A percentile compares a stretch with the other conserved stretches of the same genome.
These are phyloP conservation scores for Cetonia aurata DNA, from an alignment of 2,888 invertebrate genomes.

Conservation along the genomic window DNA sequence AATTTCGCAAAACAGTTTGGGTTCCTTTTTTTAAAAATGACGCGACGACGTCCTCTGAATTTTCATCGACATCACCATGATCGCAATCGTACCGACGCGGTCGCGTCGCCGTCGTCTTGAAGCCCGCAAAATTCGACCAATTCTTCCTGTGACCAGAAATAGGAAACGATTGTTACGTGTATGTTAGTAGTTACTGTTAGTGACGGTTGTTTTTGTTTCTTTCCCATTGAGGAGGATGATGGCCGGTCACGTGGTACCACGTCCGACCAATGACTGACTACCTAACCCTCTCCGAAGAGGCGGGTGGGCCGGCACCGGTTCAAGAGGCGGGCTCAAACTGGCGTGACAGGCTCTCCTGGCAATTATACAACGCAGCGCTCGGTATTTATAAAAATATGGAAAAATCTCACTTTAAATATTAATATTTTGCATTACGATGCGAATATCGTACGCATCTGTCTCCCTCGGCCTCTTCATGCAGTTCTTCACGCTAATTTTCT, in stretches of 20 bases:
- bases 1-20: not conserved
- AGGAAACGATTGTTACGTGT: constrained; percentile 67
- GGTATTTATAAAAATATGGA: constrained; percentile 55
- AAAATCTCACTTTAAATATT: constrained; percentile 48
- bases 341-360: constrained; percentile 63
- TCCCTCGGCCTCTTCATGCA: not conserved
- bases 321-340: constrained; percentile 63
- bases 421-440: constrained; percentile 42
- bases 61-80: constrained; percentile 5
- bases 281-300: constrained; percentile 67
- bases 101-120: constrained; percentile 31
- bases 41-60: constrained; percentile 24
- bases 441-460: constrained; percentile 14
- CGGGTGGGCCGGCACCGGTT: constrained; percentile 65
- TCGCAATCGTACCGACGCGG: constrained; percentile 34
- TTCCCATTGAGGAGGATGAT: constrained; percentile 67
- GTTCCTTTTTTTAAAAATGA: constrained; percentile 11
- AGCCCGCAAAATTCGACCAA: constrained; percentile 60
- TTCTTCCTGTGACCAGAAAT: constrained; percentile 62
- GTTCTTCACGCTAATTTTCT: not conserved
- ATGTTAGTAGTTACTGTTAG: constrained; percentile 66
- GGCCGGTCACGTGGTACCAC: constrained; percentile 65
- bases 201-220: constrained; percentile 68
- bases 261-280: constrained; percentile 62
- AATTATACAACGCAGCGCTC: constrained; percentile 59